Evolutionary conservation across 2,797 vertebrate species (phyloP).

Genomic region (Sebastes oblongus): DNA sequence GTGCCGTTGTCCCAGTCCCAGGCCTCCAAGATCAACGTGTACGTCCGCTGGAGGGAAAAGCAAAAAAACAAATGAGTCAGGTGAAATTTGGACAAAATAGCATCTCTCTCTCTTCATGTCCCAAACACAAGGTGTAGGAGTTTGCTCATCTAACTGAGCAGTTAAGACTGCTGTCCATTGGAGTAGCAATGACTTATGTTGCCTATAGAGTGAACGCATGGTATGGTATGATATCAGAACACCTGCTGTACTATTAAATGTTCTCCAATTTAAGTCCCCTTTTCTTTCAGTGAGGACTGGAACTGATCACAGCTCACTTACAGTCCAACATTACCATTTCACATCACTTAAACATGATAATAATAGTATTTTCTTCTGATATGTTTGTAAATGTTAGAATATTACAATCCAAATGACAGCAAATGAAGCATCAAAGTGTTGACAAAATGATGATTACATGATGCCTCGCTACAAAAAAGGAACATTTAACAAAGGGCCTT

Average conservation of each 20-base stretch:
- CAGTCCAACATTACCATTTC: background rate
- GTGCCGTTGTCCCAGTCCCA: slow-evolving; percentile 97
- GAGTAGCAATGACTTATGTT: background rate
- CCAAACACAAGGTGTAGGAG: background rate
- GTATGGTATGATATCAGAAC: background rate
- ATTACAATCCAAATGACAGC: background rate
- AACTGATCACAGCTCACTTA: background rate
- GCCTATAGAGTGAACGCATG: background rate
- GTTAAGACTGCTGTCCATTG: background rate
- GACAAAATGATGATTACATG: background rate
- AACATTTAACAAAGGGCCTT: background rate
- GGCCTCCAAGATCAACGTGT: slow-evolving; percentile 92
- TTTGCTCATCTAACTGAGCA: background rate
- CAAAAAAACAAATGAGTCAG: background rate
- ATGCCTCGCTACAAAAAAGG: background rate
- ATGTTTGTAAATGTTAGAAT: background rate
- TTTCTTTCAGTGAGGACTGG: background rate
- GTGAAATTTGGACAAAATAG: background rate
- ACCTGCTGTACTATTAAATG: background rate
- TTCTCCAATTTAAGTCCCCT: background rate
- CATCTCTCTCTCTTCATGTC: background rate
- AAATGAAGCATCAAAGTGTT: background rate
- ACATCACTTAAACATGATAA: background rate
- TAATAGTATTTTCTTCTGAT: rapidly evolving
- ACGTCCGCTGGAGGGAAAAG: slow-evolving; percentile 85